Conservation (phyloP, 2,797 vertebrate species). For the Notamacropus eugenii region DNA sequence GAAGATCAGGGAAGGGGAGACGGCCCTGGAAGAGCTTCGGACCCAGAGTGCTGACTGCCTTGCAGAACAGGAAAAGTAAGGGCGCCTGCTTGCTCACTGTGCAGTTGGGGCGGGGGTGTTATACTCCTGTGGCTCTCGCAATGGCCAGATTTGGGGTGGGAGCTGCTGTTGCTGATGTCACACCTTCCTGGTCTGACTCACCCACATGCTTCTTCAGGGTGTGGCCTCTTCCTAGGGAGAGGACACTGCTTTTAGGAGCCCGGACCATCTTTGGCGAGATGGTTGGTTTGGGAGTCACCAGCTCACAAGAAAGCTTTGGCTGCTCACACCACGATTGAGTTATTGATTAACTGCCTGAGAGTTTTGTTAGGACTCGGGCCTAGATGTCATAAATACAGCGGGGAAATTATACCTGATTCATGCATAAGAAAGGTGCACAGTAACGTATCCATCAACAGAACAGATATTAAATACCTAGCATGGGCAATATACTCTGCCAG, state of each 20-base stretch:
- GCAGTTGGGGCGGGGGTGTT: neutral
- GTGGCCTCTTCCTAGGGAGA: slow-evolving; percentile 38
- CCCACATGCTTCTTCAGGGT: neutral
- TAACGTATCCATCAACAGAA: neutral
- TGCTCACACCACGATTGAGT: neutral
- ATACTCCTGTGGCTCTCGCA: neutral
- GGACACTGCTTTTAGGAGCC: slow-evolving; percentile 14
- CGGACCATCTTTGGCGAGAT: neutral
- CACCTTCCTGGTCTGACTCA: slow-evolving; percentile 66
- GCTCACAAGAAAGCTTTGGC: neutral
- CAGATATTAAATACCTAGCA: neutral
- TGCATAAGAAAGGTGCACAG: too few relatives aligned
- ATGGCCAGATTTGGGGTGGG: slow-evolving; percentile 16
- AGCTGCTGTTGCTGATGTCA: slow-evolving; percentile 53
- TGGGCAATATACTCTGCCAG: neutral
- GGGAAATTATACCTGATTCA: too few relatives aligned
- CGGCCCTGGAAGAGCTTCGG: slow-evolving; percentile 86
- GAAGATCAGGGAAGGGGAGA: slow-evolving; percentile 87
- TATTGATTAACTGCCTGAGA: neutral
- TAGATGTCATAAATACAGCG: neutral
- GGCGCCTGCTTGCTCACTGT: neutral
- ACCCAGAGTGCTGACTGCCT: slow-evolving; percentile 85
- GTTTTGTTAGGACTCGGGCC: neutral
- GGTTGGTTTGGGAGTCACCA: neutral
- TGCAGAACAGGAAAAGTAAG: slow-evolving; percentile 88